A percentile compares a stretch with the other conserved stretches of the same genome.
phyloP scores from a whole-genome alignment of 2,888 invertebrate genomes.

The Augochlorella aurata region DNA sequence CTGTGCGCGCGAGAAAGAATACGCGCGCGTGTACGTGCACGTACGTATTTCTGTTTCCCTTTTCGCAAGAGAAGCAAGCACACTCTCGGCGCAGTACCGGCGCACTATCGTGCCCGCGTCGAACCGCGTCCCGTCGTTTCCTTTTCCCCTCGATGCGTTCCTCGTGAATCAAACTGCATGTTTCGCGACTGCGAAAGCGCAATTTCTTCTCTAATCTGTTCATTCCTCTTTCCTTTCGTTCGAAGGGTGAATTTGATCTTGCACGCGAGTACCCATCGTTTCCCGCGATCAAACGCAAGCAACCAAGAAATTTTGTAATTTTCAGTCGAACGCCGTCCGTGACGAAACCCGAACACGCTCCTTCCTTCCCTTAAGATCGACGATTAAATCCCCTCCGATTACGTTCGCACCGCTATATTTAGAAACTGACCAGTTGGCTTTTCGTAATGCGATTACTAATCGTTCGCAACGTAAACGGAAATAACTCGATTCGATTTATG shows the following conservation, averaged over 20 bases:
- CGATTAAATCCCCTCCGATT: slow-evolving; percentile 20
- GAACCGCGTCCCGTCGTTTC: slow-evolving; percentile 24
- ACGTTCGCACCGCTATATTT: slow-evolving; percentile 35
- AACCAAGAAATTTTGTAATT: slow-evolving; percentile 32
- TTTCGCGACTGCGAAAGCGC: slow-evolving; percentile 13
- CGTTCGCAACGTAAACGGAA: background rate
- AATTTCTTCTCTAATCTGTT: background rate
- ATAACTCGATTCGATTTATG: background rate
- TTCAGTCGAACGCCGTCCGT: background rate
- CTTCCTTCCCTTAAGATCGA: background rate
- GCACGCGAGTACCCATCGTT: background rate
- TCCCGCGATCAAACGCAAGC: background rate
- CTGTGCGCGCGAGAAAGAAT: background rate
- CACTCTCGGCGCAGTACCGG: background rate
- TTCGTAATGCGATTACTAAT: slow-evolving; percentile 20
- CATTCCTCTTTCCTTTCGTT: background rate
- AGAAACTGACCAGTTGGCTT: slow-evolving; percentile 39
- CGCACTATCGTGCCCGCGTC: slow-evolving; percentile 22
- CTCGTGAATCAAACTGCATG: background rate
- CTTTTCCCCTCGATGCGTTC: slow-evolving; percentile 4
- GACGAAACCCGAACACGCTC: slow-evolving; percentile 5
- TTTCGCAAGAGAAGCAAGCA: slow-evolving; percentile 54
- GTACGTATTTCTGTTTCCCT: slow-evolving; percentile 36
- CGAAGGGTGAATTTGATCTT: slow-evolving; percentile 1
- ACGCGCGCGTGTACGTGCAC: background rate